Base-by-base conservation (phyloP, 1,140 invertebrate genomes). In the Colletes latitarsis region DNA sequence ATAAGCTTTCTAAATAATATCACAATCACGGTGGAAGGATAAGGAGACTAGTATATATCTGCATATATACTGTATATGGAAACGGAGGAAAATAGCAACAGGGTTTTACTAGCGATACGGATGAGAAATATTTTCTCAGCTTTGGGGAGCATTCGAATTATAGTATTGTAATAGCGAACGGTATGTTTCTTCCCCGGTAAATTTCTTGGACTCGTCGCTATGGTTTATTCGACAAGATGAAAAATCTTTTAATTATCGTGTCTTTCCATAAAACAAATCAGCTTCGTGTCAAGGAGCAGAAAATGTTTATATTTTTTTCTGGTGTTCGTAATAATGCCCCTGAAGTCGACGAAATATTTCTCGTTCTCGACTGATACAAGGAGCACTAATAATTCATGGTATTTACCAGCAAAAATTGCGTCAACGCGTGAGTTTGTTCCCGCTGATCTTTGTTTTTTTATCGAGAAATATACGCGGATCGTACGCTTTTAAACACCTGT, bases 1-100 rank as follows among this genome's bases (percentile, higher is more conserved):
- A 46, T 43, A 53, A 60, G 63, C 71, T 86, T 86, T 71, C 62
- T 70, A 82, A 86, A 86, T 86, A 86, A 86, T 86, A 86, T 82
- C 84, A 86, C 75, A 86, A 85, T 86, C 84, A 41, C 60, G 69
- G 67, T 76, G 57, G 55, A 72, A 82, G 81, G 63, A 85, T 62
- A 68, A 77, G 67, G 62, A 85, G 69, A 84, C 78, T 68, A 72
- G 49, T 68, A 52, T 8, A 46, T 41, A 12, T 5, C 62, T 57
- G 49, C 30, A 9, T 66, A 39, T 49, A 49, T 49, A 49, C 49
- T 49, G 6, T 30, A 30, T 6, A 15, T 8, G 43, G n/a, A 39
- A 63, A 64, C n/a, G 10, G n/a, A 43, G 10, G 12, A 41, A 66
- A 14, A 6, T 52, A 77, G 19, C 21, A n/a, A 41, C 58, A 69